Evolutionary conservation across 2,888 invertebrate species (phyloP).

Genomic region (Brachyptera risi): DNA sequence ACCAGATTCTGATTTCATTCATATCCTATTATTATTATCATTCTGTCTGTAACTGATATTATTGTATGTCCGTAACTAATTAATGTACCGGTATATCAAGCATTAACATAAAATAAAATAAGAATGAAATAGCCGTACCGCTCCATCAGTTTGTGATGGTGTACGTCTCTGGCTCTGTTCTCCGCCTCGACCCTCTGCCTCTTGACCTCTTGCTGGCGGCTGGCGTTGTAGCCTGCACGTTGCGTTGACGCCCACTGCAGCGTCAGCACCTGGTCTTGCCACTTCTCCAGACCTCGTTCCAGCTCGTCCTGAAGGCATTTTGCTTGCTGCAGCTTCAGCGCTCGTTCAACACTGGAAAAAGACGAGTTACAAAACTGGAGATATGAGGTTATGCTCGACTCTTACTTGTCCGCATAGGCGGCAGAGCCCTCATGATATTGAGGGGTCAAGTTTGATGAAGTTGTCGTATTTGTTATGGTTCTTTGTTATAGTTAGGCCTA

Average conservation of each 20-base stretch:
- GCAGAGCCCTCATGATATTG: no score
- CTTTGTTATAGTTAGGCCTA: no score
- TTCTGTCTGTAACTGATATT: no score
- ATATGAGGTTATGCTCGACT: no score
- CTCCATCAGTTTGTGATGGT: constrained; percentile 38
- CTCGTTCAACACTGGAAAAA: constrained; percentile 36
- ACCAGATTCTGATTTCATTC: no score
- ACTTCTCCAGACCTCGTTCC: constrained; percentile 42
- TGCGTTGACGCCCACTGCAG: constrained; percentile 41
- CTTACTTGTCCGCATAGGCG: no score
- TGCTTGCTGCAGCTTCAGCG: constrained; percentile 39
- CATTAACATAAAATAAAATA: no score
- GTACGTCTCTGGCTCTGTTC: constrained; percentile 37
- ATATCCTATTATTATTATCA: no score
- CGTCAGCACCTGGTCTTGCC: constrained; percentile 43
- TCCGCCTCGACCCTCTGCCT: constrained; percentile 37
- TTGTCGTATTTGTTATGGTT: no score
- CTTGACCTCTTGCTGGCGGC: constrained; percentile 38
- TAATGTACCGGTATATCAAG: background rate
- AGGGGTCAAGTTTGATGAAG: no score
- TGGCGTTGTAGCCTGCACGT: constrained; percentile 41
- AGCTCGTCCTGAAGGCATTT: constrained; percentile 41
- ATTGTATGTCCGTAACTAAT: background rate
- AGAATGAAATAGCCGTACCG: constrained; percentile 37
- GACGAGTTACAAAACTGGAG: no score